A percentile compares a stretch with the other conserved stretches of the same genome.
These are phyloP conservation scores for Parnassius apollo DNA, from an alignment of 2,888 invertebrate genomes.

Conservation along the genomic window DNA sequence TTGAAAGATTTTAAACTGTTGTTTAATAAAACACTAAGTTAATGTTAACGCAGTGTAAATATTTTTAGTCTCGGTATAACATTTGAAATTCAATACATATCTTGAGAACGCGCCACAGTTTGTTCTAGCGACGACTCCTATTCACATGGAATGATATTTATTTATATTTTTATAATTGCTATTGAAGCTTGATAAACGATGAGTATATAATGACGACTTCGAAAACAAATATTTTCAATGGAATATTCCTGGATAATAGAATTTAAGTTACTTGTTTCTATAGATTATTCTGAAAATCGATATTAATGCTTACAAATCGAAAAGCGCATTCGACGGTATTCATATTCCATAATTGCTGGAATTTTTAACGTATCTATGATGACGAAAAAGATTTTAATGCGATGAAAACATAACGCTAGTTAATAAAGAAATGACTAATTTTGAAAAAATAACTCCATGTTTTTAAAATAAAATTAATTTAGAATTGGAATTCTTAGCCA, in stretches of 20 bases:
- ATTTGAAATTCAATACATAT: neutral
- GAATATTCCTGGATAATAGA: conserved; percentile 22
- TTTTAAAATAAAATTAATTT: no score
- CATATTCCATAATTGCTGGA: no score
- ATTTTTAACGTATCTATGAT: no score
- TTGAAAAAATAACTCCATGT: no score
- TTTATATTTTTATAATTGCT: conserved; percentile 3
- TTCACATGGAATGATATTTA: conserved; percentile 15
- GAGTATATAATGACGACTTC: conserved; percentile 7
- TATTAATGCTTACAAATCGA: no score
- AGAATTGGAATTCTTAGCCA: no score
- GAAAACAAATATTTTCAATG: conserved; percentile 24
- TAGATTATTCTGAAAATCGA: no score
- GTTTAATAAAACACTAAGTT: neutral
- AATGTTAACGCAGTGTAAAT: neutral
- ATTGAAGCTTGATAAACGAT: conserved; percentile 16
- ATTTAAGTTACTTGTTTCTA: neutral
- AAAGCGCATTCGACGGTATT: no score
- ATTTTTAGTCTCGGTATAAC: neutral
- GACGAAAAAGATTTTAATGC: no score
- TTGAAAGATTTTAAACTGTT: no score
- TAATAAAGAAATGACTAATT: no score
- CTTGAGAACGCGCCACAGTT: conserved; percentile 1
- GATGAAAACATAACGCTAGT: no score
- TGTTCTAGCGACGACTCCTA: neutral